Conservation (phyloP, 2,888 invertebrate genomes). For the Drosophila setosimentum region DNA sequence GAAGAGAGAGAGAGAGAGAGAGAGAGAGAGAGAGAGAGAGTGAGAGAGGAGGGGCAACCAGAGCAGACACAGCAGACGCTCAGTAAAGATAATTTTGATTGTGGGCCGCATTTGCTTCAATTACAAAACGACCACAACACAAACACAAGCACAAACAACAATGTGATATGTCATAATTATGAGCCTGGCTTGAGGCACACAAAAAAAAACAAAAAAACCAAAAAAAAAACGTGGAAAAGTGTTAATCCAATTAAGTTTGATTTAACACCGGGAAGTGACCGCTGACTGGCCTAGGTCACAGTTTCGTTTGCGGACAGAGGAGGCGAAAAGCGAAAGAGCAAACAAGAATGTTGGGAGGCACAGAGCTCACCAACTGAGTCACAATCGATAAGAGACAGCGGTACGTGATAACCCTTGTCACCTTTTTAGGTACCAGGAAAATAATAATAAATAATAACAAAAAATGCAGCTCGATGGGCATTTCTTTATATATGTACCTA, state of each 20-base stretch:
- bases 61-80: conserved; percentile 3
- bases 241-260: conserved; percentile 75
- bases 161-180: conserved; percentile 67
- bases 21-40: too few species aligned
- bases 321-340: not conserved
- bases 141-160: not conserved
- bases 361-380: conserved; percentile 40
- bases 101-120: conserved; percentile 58
- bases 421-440: conserved; percentile 17
- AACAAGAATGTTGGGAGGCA: not conserved
- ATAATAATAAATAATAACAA: not conserved
- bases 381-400: conserved; percentile 20
- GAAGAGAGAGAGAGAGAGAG: not conserved
- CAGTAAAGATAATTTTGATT: conserved; percentile 45
- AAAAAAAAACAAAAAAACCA: not conserved
- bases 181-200: conserved; percentile 23
- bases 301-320: conserved; percentile 2
- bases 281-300: conserved; percentile 61
- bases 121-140: conserved; percentile 61
- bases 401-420: conserved; percentile 50
- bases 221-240: conserved; percentile 48
- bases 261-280: conserved; percentile 62
- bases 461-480: conserved; percentile 2
- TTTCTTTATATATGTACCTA: conserved; percentile 20
- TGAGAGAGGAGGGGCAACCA: not conserved